These are phyloP conservation scores for Nothocercus nigrocapillus DNA, from an alignment of 2,113 vertebrate species.

Conservation along the genomic window DNA sequence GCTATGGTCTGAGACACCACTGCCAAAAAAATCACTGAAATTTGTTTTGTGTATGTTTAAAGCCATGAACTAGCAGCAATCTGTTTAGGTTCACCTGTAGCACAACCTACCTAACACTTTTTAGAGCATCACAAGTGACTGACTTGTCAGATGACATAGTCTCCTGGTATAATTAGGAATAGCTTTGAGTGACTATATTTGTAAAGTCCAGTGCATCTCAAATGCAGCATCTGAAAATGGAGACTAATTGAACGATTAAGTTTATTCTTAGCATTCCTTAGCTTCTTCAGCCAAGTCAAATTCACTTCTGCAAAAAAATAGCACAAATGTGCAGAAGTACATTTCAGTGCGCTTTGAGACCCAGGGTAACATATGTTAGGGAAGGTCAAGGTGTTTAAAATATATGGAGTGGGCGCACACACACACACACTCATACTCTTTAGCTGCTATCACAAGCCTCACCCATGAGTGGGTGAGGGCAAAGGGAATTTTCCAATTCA, in stretches of 20 bases:
- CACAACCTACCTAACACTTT: neutral
- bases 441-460: neutral
- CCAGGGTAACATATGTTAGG: neutral
- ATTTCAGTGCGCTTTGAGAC: too few species aligned
- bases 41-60: neutral
- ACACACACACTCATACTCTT: too few species aligned
- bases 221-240: neutral
- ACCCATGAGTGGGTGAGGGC: neutral
- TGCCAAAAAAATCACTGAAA: neutral
- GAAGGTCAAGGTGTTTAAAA: neutral
- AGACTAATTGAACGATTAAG: neutral
- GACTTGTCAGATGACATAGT: neutral
- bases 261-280: neutral
- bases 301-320: neutral
- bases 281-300: neutral
- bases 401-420: too few species aligned
- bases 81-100: neutral
- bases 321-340: too few species aligned
- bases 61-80: neutral
- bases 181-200: neutral
- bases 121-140: neutral
- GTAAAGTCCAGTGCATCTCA: neutral
- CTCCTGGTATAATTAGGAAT: neutral
- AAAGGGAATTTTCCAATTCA: neutral
- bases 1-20: neutral